Evolutionary conservation across 2,888 invertebrate species (phyloP).

Genomic region (Eupithecia dodoneata): DNA sequence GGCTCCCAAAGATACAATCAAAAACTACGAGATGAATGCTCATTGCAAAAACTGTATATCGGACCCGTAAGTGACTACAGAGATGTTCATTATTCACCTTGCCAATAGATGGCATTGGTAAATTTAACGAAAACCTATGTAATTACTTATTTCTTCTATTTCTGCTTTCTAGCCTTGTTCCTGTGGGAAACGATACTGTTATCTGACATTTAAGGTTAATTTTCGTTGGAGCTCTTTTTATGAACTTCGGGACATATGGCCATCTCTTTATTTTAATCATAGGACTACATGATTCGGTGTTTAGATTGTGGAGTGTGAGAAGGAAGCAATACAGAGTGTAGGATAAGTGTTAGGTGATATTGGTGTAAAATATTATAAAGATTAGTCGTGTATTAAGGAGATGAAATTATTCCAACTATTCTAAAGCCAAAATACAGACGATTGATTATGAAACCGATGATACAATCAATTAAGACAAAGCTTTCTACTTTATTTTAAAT

Average conservation of each 20-base stretch:
- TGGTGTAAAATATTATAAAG: constrained; percentile 1
- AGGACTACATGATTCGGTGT: constrained; percentile 7
- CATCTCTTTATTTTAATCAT: constrained; percentile 9
- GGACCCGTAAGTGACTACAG: constrained; percentile 10
- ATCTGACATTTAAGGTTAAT: not conserved
- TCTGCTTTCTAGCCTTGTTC: constrained; percentile 16
- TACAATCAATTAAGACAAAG: not conserved
- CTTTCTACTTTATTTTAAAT: not conserved
- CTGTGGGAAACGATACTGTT: constrained; percentile 14
- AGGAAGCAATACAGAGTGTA: constrained; percentile 15
- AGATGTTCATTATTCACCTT: not conserved
- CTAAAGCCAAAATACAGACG: not conserved
- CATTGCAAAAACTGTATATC: constrained; percentile 20
- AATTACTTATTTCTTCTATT: constrained; percentile 6
- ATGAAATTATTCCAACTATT: not conserved
- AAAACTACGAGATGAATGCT: constrained; percentile 35
- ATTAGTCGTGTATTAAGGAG: not conserved
- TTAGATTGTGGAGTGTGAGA: constrained; percentile 2
- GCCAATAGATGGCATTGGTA: constrained; percentile 16
- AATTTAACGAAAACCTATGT: constrained; percentile 3
- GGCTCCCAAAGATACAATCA: constrained; percentile 21
- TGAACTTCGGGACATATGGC: constrained; percentile 2
- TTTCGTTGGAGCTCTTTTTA: constrained; percentile 1
- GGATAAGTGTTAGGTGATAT: not conserved
- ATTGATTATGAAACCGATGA: not conserved